A percentile compares a stretch with the other conserved stretches of the same genome.
phyloP scores from a whole-genome alignment of 1,140 invertebrate species.

The Lucilia cuprina region DNA sequence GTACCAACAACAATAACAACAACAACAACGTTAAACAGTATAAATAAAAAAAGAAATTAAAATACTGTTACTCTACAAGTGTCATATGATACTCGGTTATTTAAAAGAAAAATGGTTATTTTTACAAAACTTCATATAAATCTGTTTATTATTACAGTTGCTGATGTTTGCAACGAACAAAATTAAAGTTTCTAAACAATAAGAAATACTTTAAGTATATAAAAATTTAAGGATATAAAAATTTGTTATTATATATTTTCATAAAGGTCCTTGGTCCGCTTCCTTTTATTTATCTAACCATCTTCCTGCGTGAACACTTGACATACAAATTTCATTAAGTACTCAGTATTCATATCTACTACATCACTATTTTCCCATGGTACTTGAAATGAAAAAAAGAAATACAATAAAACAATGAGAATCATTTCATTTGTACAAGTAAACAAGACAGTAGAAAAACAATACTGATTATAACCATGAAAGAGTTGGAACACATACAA shows the following conservation, averaged over 20 bases:
- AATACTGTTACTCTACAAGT: background rate
- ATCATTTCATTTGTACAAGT: conserved; percentile 5
- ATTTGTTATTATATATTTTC: too few relatives aligned
- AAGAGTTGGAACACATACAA: background rate
- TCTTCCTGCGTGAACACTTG: too few relatives aligned
- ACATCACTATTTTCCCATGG: background rate
- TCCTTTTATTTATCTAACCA: too few relatives aligned
- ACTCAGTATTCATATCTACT: background rate
- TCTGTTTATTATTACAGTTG: background rate
- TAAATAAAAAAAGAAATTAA: conserved; percentile 2
- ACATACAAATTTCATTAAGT: too few relatives aligned
- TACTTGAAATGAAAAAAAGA: background rate
- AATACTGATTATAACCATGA: conserved; percentile 3
- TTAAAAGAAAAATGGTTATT: background rate
- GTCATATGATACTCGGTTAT: background rate
- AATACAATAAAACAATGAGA: background rate
- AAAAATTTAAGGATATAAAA: too few relatives aligned
- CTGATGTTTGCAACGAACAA: too few relatives aligned
- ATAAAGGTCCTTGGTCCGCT: too few relatives aligned
- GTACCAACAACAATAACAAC: too few relatives aligned
- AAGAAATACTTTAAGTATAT: too few relatives aligned
- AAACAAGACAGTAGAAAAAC: background rate
- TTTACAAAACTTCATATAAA: too few relatives aligned
- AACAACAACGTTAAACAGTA: background rate
- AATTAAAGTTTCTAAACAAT: too few relatives aligned